Evolutionary conservation across 2,113 vertebrate genomes (phyloP).

Genomic region (Merops nubicus): DNA sequence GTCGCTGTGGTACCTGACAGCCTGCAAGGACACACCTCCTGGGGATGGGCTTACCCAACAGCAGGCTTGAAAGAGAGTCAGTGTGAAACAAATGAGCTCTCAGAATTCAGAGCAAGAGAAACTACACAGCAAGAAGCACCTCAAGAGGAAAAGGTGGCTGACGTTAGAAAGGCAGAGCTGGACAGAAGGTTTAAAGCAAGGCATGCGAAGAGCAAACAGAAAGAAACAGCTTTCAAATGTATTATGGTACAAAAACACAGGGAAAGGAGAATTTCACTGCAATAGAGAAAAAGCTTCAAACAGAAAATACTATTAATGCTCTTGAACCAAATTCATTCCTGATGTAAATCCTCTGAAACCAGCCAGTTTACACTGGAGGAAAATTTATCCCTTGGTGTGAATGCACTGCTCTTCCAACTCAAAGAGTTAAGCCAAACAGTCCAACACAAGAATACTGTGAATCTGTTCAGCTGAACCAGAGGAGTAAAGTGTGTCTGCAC

Average conservation of each 20-base stretch:
- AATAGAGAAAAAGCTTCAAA: not conserved
- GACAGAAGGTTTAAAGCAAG: not conserved
- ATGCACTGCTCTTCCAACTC: not conserved
- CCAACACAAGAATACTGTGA: not conserved
- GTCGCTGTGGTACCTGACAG: not conserved
- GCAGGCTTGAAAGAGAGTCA: not conserved
- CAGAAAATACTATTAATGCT: not conserved
- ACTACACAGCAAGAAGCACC: not conserved
- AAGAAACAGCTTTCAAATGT: not conserved
- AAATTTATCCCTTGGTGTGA: not conserved
- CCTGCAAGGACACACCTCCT: not conserved
- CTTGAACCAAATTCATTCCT: not conserved
- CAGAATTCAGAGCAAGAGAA: not conserved
- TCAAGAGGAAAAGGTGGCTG: not conserved
- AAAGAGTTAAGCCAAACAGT: not conserved
- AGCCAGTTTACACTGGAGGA: not conserved
- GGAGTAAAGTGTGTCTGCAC: not conserved
- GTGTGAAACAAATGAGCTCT: not conserved
- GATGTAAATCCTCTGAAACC: not conserved
- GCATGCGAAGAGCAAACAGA: not conserved
- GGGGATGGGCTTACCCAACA: not conserved
- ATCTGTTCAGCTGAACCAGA: not conserved
- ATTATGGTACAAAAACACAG: not conserved
- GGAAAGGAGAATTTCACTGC: not conserved
- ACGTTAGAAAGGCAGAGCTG: not conserved